Base-by-base conservation (phyloP, 2,113 vertebrate species). In the Rhodinocichla rosea region DNA sequence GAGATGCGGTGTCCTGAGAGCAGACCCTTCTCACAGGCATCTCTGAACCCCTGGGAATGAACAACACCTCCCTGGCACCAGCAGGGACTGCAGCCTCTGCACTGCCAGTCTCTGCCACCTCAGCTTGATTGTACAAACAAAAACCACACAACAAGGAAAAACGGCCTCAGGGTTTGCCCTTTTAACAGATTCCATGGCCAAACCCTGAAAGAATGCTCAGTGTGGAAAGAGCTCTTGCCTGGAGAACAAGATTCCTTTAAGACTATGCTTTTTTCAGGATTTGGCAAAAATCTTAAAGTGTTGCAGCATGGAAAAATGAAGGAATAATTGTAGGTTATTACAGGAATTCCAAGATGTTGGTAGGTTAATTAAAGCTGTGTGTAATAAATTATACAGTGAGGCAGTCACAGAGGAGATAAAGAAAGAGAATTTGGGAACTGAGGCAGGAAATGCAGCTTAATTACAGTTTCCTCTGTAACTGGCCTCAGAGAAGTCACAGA, bases 1-100 rank as follows among this genome's bases (percentile, higher is more conserved):
- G 99, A 99, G 56, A 99, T 98, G 88, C 95, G 98, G 97, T 99
- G 99, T 11, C 99, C 99, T 0, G 97, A 98, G 50, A 98, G 84
- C 4, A 97, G 98, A 1, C 99, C 99, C 44, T 99, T 99, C 96
- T 99, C 99, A 56, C 99, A 99, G 5, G 99, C 98, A 1, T 99
- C 98, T 52, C 96, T 96, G 97, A 99, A 99, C 1, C 99, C 99
- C 99, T 99, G 97, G n/a, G 45, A 78, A 49, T 24, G 47, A 23
- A n/a, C 2, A 18, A 65, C 35, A 57, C 2, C 68, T 14, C 37
- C 2, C 1, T 4, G 45, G 88, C 15, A 97, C 32, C 20, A 8
- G 26, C 56, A 81, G 50, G 3, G 0, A 0, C 6, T 74, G 73
- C 30, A 70, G 64, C 55, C 42, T 13, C 32, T 17, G 37, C 47